These are phyloP conservation scores for Acromyrmex charruanus DNA, from an alignment of 1,140 invertebrate genomes.

Conservation along the genomic window DNA sequence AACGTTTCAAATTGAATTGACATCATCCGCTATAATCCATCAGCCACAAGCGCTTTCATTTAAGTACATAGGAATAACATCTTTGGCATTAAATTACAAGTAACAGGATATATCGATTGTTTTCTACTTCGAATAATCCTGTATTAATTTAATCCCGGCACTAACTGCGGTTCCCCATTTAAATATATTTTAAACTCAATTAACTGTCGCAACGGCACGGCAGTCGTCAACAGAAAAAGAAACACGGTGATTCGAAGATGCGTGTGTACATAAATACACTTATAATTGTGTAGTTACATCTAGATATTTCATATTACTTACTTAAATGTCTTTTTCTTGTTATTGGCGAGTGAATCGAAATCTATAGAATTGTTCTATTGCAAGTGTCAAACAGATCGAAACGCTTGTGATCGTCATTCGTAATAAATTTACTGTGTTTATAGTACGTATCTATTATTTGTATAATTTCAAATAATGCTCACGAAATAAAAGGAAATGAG, in stretches of 20 bases:
- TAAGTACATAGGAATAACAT: conserved; percentile 38
- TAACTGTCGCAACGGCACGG: conserved; percentile 51
- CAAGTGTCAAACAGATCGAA: conserved; percentile 64
- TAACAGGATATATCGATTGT: conserved; percentile 51
- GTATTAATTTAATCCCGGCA: conserved; percentile 47
- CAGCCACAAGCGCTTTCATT: conserved; percentile 35
- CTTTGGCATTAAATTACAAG: conserved; percentile 42
- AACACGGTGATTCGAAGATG: conserved; percentile 55
- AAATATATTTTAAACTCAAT: conserved; percentile 45
- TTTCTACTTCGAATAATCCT: conserved; percentile 48
- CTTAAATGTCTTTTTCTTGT: conserved; percentile 58
- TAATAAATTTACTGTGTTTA: conserved; percentile 24
- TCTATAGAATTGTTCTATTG: conserved; percentile 71
- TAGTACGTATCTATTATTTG: conserved; percentile 20
- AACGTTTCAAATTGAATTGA: conserved; percentile 30
- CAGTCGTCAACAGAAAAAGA: conserved; percentile 59
- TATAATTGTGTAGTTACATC: conserved; percentile 68
- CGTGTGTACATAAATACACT: conserved; percentile 74
- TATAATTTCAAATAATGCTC: conserved; percentile 2
- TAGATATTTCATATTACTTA: conserved; percentile 71
- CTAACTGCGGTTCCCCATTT: conserved; percentile 37
- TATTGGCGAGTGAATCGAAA: conserved; percentile 77
- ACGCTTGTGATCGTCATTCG: conserved; percentile 49
- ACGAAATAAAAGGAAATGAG: background rate
- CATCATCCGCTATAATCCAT: conserved; percentile 25